Conservation (phyloP, 1,140 invertebrate species). For the Mylabris phalerata region DNA sequence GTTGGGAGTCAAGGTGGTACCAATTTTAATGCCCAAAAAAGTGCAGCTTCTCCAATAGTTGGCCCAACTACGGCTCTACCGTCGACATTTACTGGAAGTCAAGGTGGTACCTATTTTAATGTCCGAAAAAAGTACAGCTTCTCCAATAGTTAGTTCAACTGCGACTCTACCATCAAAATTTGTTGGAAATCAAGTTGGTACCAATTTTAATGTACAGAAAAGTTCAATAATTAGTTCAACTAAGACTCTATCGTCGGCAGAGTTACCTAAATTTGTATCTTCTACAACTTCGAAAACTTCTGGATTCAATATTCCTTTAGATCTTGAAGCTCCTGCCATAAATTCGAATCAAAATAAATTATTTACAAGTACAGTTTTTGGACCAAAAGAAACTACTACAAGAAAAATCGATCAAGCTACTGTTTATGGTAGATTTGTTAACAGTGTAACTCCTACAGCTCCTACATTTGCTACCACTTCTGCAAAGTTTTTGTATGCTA, state of each 20-base stretch:
- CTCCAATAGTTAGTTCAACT: not conserved
- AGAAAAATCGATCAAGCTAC: constrained; percentile 20
- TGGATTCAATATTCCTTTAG: too few relatives aligned
- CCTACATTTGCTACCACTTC: not conserved
- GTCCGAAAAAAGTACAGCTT: not conserved
- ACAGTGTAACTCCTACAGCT: constrained; percentile 5
- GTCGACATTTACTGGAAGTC: not conserved
- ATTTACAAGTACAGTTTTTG: not conserved
- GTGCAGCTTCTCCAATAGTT: not conserved
- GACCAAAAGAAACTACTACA: constrained; percentile 5
- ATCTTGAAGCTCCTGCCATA: too few relatives aligned
- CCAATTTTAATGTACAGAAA: not conserved
- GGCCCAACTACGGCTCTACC: not conserved
- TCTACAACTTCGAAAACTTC: too few relatives aligned
- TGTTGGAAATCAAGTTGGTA: constrained; percentile 30
- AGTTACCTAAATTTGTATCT: too few relatives aligned
- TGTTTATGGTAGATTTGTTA: constrained; percentile 22
- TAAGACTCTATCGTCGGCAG: not conserved
- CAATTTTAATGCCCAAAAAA: too few relatives aligned
- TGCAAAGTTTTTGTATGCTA: too few relatives aligned
- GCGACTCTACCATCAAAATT: constrained; percentile 15
- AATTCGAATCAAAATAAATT: too few relatives aligned
- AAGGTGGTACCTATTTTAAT: too few relatives aligned
- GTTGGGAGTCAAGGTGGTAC: too few relatives aligned
- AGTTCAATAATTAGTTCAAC: not conserved